These are phyloP conservation scores for Delphinus delphis DNA, from an alignment of 2,113 vertebrate genomes.

Conservation along the genomic window DNA sequence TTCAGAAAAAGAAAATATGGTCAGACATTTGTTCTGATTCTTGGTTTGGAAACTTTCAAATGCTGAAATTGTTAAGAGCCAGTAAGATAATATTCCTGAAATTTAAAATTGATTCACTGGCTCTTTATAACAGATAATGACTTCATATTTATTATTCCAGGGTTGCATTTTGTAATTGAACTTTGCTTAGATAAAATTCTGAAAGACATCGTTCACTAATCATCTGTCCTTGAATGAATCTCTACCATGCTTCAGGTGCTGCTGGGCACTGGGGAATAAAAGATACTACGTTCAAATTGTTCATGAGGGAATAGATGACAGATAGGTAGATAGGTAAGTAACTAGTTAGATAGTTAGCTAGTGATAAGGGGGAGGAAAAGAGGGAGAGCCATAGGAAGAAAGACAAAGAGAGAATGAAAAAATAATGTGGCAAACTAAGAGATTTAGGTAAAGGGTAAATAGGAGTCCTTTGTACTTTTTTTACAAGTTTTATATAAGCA, in stretches of 20 bases:
- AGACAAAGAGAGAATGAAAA: not conserved
- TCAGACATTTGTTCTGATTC: not conserved
- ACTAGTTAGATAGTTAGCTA: not conserved
- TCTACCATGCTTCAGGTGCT: not conserved
- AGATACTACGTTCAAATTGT: not conserved
- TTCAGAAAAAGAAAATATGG: conserved; percentile 27
- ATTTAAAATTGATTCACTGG: not conserved
- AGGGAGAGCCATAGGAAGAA: not conserved
- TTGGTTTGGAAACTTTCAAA: conserved; percentile 4
- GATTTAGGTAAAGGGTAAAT: not conserved
- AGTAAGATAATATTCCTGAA: not conserved
- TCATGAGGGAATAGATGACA: not conserved
- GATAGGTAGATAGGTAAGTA: not conserved
- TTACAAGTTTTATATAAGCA: not conserved
- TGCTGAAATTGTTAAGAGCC: not conserved
- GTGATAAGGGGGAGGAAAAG: not conserved
- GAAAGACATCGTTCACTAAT: not conserved
- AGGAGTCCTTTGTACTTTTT: not conserved
- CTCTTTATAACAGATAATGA: not conserved
- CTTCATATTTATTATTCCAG: not conserved
- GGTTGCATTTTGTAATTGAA: not conserved
- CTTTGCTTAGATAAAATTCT: not conserved
- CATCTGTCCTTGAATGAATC: not conserved
- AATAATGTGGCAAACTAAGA: not conserved
- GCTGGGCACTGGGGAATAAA: not conserved